Evolutionary conservation across 2,113 vertebrate genomes (phyloP).

Genomic region (Amphilophus citrinellus): DNA sequence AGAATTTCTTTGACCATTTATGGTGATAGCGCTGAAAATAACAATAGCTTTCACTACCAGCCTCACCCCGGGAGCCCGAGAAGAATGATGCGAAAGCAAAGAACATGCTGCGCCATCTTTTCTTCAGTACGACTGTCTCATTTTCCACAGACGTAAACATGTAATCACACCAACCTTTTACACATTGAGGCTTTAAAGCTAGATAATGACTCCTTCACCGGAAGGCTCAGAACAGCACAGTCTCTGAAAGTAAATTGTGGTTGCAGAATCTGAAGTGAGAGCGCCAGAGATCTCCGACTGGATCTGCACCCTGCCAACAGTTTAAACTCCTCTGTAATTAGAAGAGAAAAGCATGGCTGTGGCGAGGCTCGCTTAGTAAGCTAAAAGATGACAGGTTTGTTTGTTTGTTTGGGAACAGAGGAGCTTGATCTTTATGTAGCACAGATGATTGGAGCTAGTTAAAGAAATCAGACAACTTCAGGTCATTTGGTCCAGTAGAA

Average conservation of each 20-base stretch:
- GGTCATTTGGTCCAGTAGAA: not conserved
- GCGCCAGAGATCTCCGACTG: not conserved
- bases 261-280: not conserved
- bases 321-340: not conserved
- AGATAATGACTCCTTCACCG: not conserved
- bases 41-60: not conserved
- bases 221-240: not conserved
- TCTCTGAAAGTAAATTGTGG: not conserved
- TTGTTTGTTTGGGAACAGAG: constrained; percentile 2
- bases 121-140: not conserved
- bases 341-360: not conserved
- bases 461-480: not conserved
- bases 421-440: not conserved
- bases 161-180: not conserved
- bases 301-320: not conserved
- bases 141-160: not conserved
- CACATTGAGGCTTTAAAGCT: constrained; percentile 11
- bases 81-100: not conserved
- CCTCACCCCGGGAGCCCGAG: not conserved
- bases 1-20: not conserved
- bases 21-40: not conserved
- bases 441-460: not conserved
- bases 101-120: not conserved
- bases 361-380: not conserved
- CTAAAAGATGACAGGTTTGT: not conserved